Base-by-base conservation (phyloP, 2,113 vertebrate species). In the Leiothrix lutea region DNA sequence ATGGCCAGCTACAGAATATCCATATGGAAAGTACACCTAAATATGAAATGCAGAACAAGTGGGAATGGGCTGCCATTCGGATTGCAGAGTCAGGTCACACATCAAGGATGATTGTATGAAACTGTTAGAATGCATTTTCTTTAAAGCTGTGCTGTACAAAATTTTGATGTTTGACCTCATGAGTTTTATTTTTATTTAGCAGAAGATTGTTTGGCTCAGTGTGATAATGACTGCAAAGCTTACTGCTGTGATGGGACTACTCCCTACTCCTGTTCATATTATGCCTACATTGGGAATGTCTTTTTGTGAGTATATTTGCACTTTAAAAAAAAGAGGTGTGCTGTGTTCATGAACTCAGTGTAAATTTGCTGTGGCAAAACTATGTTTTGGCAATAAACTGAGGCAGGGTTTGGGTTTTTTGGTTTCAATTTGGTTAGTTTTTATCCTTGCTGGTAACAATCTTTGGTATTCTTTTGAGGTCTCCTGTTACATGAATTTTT, bases 201-300 rank as follows among this genome's bases (percentile, higher is more conserved):
- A 99, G 99, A 98, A 64, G 70, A 95, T 25, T 97, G 97, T 36
- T 94, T 98, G 72, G 98, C 98, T 84, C 98, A 98, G 94, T 99
- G 99, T 95, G 97, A 97, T 95, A 98, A 98, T 87, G 98, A 98
- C 94, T 99, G 98, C 87, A 90, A 98, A 25, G 98, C 99, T 88
- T 99, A 99, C 92, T 99, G 99, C 97, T 99, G 99, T 31, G 98
- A 99, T 88, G 99, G 99, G 56, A 97, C 97, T 33, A 95, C 99
- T 1, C 98, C 99, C 56, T 99, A 99, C 98, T 99, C 99, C 94
- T 99, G 99, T 93, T 99, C 99, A 9, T 99, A 99, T 98, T 99
- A 99, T 16, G 98, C 99, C 94, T 99, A 99, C 7, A 98, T 99
- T 53, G 99, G 99, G n/a, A 99, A 99, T 45, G 98, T 99, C 75